Conservation (phyloP, 2,113 vertebrate genomes). For the Diphyllodes magnificus region DNA sequence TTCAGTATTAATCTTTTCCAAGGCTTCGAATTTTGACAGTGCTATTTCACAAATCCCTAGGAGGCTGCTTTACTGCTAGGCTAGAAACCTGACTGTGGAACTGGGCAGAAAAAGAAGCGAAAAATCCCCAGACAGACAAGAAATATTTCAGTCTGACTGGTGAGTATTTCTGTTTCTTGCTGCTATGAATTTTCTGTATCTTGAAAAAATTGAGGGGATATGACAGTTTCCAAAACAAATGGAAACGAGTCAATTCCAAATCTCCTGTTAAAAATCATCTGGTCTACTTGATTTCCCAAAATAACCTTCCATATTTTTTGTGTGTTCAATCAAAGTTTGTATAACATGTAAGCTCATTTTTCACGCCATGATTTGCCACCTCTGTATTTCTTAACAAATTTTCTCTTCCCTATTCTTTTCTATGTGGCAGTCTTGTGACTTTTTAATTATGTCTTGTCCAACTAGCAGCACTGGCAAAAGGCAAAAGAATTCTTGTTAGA, state of each 20-base stretch:
- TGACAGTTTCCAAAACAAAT: background rate
- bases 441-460: background rate
- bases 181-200: background rate
- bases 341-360: background rate
- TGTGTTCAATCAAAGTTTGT: background rate
- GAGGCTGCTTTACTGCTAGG: background rate
- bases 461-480: background rate
- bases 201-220: background rate
- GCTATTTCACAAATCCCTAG: slow-evolving; percentile 23
- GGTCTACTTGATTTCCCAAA: background rate
- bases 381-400: background rate
- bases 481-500: slow-evolving; percentile 2
- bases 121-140: background rate
- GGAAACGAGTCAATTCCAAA: background rate
- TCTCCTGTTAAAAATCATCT: background rate
- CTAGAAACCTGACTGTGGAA: background rate
- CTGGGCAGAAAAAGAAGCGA: background rate
- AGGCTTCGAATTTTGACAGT: slow-evolving; percentile 12
- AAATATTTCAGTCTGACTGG: background rate
- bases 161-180: background rate
- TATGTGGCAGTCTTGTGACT: background rate
- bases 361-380: background rate
- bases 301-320: background rate
- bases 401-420: background rate
- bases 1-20: slow-evolving; percentile 1